phyloP scores from a whole-genome alignment of 2,113 vertebrate genomes.

The Mormyrus lacerda region DNA sequence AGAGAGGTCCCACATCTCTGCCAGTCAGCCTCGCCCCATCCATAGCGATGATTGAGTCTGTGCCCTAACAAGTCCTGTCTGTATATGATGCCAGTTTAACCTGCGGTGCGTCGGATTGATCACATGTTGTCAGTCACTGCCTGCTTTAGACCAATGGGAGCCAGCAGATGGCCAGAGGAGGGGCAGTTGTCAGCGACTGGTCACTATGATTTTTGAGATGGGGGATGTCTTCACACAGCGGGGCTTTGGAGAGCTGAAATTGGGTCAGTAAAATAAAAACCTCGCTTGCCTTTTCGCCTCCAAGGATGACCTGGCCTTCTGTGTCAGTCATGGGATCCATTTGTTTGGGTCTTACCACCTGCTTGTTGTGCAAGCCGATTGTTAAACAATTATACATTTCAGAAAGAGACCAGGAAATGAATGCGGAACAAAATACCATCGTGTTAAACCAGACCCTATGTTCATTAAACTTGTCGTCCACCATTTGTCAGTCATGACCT shows the following conservation, averaged over 20 bases:
- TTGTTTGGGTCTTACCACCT: background rate
- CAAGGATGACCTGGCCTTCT: background rate
- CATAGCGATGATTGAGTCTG: constrained; percentile 56
- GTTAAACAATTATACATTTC: background rate
- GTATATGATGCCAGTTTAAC: constrained; percentile 32
- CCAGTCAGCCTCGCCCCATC: constrained; percentile 36
- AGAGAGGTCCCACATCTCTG: constrained; percentile 36
- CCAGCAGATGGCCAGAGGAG: background rate
- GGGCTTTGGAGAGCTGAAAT: background rate
- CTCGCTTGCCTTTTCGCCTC: background rate
- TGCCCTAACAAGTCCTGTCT: constrained; percentile 46
- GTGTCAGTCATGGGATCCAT: background rate
- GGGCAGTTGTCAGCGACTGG: background rate
- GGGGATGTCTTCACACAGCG: background rate
- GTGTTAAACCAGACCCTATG: background rate
- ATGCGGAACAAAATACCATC: background rate
- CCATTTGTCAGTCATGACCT: constrained; percentile 1
- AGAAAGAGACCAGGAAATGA: background rate
- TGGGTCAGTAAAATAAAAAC: background rate
- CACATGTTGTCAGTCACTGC: background rate
- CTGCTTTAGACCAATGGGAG: background rate
- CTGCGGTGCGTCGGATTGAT: background rate
- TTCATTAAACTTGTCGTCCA: background rate
- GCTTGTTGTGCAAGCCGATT: background rate
- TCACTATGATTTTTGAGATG: background rate